Evolutionary conservation across 2,888 invertebrate genomes (phyloP).

Genomic region (Drosophila longiperda): DNA sequence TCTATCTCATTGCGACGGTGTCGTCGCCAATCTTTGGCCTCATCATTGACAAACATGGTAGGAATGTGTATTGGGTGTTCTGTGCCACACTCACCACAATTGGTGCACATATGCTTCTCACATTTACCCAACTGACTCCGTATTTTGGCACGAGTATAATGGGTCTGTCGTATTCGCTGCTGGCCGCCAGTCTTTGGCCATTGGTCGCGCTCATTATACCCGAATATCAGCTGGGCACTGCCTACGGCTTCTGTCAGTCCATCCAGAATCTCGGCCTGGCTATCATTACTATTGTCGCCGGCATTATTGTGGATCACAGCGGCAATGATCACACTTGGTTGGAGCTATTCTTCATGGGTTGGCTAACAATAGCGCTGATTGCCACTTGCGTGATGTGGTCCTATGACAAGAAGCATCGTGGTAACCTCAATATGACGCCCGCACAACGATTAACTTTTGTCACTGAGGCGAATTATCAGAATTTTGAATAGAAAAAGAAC

Average conservation of each 20-base stretch:
- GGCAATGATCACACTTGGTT: slow-evolving; percentile 91
- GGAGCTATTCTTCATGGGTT: slow-evolving; percentile 96
- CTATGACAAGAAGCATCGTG: slow-evolving; percentile 88
- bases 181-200: slow-evolving; percentile 98
- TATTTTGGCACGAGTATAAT: slow-evolving; percentile 90
- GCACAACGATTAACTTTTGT: slow-evolving; percentile 84
- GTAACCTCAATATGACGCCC: slow-evolving; percentile 91
- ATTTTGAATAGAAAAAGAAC: slow-evolving; percentile 59
- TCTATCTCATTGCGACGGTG: slow-evolving; percentile 93
- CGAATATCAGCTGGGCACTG: slow-evolving; percentile 96
- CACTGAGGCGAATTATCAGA: slow-evolving; percentile 56
- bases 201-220: slow-evolving; percentile 96
- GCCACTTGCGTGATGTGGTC: slow-evolving; percentile 90
- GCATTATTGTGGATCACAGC: slow-evolving; percentile 93
- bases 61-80: slow-evolving; percentile 95
- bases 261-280: slow-evolving; percentile 98
- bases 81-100: slow-evolving; percentile 90
- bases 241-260: slow-evolving; percentile 98
- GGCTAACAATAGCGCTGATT: slow-evolving; percentile 91
- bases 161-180: slow-evolving; percentile 95
- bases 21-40: slow-evolving; percentile 95
- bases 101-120: slow-evolving; percentile 88
- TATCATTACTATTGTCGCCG: slow-evolving; percentile 92
- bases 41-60: slow-evolving; percentile 94
- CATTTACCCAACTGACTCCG: slow-evolving; percentile 88